Percentiles rank a stretch among this genome's conserved stretches.
Conservation (phyloP, 2,888 invertebrate species). For the Drosophila subsilvestris region DNA sequence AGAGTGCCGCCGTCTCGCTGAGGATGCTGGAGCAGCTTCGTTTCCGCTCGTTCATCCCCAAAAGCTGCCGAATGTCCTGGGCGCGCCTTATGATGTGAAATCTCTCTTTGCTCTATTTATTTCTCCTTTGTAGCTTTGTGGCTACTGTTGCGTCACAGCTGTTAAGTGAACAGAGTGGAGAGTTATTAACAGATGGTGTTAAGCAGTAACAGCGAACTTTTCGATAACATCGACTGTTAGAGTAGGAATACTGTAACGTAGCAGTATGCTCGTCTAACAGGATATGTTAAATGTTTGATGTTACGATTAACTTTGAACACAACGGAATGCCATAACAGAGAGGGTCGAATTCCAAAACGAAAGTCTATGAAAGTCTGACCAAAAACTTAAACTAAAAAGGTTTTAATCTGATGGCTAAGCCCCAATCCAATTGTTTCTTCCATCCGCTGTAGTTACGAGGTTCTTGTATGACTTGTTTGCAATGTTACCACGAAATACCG, state of each 20-base stretch:
- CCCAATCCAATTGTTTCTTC: neutral
- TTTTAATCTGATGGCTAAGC: too few relatives aligned
- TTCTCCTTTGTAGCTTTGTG: constrained; percentile 11
- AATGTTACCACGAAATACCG: neutral
- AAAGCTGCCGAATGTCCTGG: constrained; percentile 12
- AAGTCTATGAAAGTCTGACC: too few relatives aligned
- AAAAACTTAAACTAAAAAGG: neutral
- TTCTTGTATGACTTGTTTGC: neutral
- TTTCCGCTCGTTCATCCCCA: neutral
- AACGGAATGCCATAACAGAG: too few relatives aligned
- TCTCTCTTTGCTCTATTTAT: constrained; percentile 4
- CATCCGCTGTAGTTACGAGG: too few relatives aligned
- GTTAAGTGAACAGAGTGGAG: constrained; percentile 30
- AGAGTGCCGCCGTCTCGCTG: neutral
- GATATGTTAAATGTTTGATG: neutral
- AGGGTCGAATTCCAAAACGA: too few relatives aligned
- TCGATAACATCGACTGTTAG: neutral
- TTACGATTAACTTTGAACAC: neutral
- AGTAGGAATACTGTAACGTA: neutral
- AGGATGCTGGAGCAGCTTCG: constrained; percentile 29
- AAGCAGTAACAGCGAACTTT: neutral
- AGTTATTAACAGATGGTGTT: constrained; percentile 7
- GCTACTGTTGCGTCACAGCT: constrained; percentile 4
- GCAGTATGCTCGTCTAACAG: neutral
- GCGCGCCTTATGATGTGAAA: constrained; percentile 28